Evolutionary conservation across 2,888 invertebrate species (phyloP), one percentile per base, ranked within the genome.

Genomic region (Drosophila mayaguana): DNA sequence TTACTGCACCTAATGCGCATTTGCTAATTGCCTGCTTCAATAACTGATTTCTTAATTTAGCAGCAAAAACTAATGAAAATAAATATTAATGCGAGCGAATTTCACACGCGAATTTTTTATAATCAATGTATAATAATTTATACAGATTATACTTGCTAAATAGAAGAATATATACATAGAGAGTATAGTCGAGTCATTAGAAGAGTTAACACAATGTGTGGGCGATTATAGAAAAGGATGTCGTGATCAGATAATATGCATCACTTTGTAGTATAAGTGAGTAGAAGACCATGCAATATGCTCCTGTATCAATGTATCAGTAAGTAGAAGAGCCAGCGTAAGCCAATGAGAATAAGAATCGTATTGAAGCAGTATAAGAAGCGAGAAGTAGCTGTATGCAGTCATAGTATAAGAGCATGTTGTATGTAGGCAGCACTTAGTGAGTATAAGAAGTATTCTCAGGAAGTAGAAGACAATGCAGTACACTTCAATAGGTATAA

Each of bases 51-150:
- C 32, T 46, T 11, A 60, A 71, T 57, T 60, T n/a, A 70, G 11
- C 32, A 53, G 18, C 11, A 14, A 46, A 56, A 56, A 38, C 45
- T 12, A 53, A 42, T 40, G 14, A n/a, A 46, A 18, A 18, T 12
- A 20, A 38, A 57, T 55, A 43, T n/a, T 16, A 63, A 42, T 61
- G 20, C 61, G 45, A 51, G 38, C 36, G 18, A 61, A 50, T 16
- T 70, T 78, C 78, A 56, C 77, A 78, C 78, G 73, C 32, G 25
- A 45, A 50, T 63, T 53, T 43, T 42, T 43, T 4, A 40, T 56
- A 22, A 42, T 28, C 20, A 25, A 60, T 51, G 4, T 38, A 42
- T 28, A n/a, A 11, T 38, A 59, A 34, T 18, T 34, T 36, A 42
- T 53, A 20, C 14, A 53, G 56, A 20, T 51, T 56, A 62, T 28